Percentiles rank a stretch among this genome's conserved stretches.
phyloP scores from a whole-genome alignment of 2,888 invertebrate genomes.

The Cheilosia variabilis region DNA sequence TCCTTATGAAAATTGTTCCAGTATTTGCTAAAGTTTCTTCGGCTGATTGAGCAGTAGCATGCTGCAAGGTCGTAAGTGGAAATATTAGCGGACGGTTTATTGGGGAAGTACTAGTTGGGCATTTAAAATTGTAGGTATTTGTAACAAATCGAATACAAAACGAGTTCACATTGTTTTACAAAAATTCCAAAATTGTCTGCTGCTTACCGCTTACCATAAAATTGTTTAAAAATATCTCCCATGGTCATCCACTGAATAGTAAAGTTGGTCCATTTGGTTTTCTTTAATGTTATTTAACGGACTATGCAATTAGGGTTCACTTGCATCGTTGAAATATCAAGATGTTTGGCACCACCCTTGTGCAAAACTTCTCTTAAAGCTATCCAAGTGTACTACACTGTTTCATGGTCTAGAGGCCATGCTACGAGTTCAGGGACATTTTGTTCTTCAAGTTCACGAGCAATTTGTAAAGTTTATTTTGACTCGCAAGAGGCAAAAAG shows the following conservation, averaged over 20 bases:
- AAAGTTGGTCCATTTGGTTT: not conserved
- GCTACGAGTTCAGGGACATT: not conserved
- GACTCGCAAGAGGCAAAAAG: not conserved
- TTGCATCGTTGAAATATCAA: slow-evolving; percentile 6
- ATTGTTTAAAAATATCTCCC: too few species aligned
- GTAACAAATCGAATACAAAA: too few species aligned
- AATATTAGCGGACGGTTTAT: too few species aligned
- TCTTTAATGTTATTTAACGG: not conserved
- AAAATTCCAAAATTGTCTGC: too few species aligned
- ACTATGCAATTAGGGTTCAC: not conserved
- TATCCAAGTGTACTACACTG: not conserved
- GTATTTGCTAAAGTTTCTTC: too few species aligned
- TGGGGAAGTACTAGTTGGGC: too few species aligned
- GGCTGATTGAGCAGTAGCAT: too few species aligned
- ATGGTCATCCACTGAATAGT: not conserved
- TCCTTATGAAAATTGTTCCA: too few species aligned
- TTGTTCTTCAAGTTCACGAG: not conserved
- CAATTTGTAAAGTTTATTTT: not conserved
- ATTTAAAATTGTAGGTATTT: too few species aligned
- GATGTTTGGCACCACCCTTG: not conserved
- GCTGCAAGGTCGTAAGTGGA: too few species aligned
- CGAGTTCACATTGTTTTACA: too few species aligned
- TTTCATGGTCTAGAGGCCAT: not conserved
- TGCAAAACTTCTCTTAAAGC: not conserved
- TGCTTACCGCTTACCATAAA: too few species aligned